These are phyloP conservation scores for Gobius niger DNA, from an alignment of 2,113 vertebrate genomes.

Conservation along the genomic window DNA sequence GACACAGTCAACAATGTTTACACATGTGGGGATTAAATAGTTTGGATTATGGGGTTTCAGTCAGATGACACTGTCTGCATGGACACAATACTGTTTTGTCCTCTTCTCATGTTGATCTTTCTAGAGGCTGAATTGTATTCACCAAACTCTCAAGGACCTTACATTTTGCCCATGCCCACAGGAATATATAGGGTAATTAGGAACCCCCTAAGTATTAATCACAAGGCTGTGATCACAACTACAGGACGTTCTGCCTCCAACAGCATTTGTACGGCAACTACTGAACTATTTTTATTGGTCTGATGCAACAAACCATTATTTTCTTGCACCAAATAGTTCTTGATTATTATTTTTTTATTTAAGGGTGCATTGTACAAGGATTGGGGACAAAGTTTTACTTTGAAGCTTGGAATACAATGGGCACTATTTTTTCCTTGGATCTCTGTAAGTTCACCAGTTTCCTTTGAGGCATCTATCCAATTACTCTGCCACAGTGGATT, in stretches of 20 bases:
- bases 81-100: too few species aligned
- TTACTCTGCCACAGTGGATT: slow-evolving; percentile 73
- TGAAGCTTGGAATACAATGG: slow-evolving; percentile 70
- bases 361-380: slow-evolving; percentile 44
- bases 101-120: too few species aligned
- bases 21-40: neutral
- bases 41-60: slow-evolving; percentile 16
- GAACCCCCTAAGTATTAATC: too few species aligned
- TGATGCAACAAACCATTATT: slow-evolving; percentile 26
- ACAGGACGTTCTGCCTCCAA: neutral
- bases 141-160: too few species aligned
- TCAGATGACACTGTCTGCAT: slow-evolving; percentile 28
- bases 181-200: too few species aligned
- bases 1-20: neutral
- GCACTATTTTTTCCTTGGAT: slow-evolving; percentile 69
- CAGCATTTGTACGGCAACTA: neutral
- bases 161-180: too few species aligned
- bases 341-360: slow-evolving; percentile 14
- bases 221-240: too few species aligned
- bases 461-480: slow-evolving; percentile 75
- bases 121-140: too few species aligned
- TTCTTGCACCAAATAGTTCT: slow-evolving; percentile 18
- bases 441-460: slow-evolving; percentile 67
- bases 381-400: slow-evolving; percentile 56
- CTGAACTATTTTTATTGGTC: neutral